These are phyloP conservation scores for Trachythela sp. DNA, from an alignment of 64 coral and sea anemone species.

Conservation along the genomic window DNA sequence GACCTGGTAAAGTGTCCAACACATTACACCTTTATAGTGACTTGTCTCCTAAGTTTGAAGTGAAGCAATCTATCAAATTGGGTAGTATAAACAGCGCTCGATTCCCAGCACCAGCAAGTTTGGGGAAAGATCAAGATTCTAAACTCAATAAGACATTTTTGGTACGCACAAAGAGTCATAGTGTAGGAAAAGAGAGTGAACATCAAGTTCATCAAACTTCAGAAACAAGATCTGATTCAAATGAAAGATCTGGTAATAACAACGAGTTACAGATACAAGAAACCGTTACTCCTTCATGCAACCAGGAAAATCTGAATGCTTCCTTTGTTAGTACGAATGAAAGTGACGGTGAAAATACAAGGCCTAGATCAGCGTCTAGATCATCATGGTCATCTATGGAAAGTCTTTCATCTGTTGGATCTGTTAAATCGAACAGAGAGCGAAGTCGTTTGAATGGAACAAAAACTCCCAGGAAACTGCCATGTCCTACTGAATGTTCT, in stretches of 20 bases:
- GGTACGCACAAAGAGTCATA: neutral
- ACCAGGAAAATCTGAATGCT: neutral
- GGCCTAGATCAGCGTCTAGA: neutral
- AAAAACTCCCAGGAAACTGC: neutral
- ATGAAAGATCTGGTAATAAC: neutral
- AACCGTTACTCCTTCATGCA: neutral
- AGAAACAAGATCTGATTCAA: neutral
- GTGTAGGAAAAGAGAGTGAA: neutral
- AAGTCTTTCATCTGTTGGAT: constrained; percentile 17
- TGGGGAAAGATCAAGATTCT: neutral
- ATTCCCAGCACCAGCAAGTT: neutral
- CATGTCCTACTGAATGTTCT: neutral
- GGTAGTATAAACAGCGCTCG: neutral
- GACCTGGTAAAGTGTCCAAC: no score
- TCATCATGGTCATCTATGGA: neutral
- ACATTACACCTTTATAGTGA: neutral
- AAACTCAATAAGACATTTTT: constrained; percentile 10
- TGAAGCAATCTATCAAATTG: constrained; percentile 5
- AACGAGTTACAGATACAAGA: neutral
- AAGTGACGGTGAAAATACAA: neutral
- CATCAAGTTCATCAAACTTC: neutral
- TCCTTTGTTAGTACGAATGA: neutral
- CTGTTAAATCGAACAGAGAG: neutral
- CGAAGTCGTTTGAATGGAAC: neutral
- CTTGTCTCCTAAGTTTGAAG: constrained; percentile 4